phyloP scores from a whole-genome alignment of 2,113 vertebrate species.

The Rhea americana region DNA sequence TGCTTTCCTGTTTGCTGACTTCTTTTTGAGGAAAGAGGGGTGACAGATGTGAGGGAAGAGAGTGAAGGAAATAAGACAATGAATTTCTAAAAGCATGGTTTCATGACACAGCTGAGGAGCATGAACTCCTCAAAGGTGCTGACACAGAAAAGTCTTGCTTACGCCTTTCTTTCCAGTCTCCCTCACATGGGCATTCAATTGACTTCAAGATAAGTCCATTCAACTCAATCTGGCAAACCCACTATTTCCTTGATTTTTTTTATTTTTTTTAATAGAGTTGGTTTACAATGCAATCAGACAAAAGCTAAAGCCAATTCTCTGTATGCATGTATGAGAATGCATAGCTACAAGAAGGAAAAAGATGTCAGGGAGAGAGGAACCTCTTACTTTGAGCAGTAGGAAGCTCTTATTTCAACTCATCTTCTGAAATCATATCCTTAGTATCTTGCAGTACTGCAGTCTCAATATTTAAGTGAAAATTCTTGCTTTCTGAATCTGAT shows the following conservation, averaged over 20 bases:
- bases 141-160: not conserved
- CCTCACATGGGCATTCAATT: not conserved
- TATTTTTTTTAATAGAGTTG: not conserved
- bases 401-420: not conserved
- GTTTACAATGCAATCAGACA: not conserved
- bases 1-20: not conserved
- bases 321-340: not conserved
- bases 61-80: rapidly evolving
- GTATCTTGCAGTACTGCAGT: not conserved
- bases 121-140: not conserved
- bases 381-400: not conserved
- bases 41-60: not conserved
- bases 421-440: not conserved
- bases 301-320: not conserved
- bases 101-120: not conserved
- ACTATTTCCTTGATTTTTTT: not conserved
- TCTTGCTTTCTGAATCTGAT: not conserved
- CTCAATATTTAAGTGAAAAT: not conserved
- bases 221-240: not conserved
- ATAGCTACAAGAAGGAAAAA: not conserved
- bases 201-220: not conserved
- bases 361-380: not conserved
- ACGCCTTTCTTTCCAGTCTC: not conserved
- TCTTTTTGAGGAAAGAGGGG: not conserved
- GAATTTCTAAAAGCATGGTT: not conserved